These are phyloP conservation scores for Scatophagus argus DNA, from an alignment of 2,113 vertebrate genomes.

Conservation along the genomic window DNA sequence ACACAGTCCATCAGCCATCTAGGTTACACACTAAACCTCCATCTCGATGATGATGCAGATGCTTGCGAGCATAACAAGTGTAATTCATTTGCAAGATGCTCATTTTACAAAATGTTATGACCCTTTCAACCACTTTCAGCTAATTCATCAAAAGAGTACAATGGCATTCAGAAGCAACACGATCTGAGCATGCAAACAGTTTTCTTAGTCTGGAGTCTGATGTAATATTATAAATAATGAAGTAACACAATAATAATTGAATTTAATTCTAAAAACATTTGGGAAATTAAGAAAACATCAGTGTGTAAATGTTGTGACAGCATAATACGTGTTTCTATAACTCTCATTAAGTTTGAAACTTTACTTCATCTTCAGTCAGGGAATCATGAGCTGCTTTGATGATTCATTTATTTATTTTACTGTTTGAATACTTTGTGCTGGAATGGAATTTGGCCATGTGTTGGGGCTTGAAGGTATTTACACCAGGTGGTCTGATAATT, in stretches of 20 bases:
- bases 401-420: background rate
- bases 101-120: constrained; percentile 43
- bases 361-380: background rate
- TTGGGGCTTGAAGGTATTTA: background rate
- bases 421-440: background rate
- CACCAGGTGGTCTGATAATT: background rate
- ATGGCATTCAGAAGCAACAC: background rate
- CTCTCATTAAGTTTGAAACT: background rate
- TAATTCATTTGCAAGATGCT: constrained; percentile 52
- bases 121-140: background rate
- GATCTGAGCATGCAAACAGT: background rate
- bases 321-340: background rate
- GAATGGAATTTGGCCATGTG: background rate
- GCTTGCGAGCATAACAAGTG: constrained; percentile 39
- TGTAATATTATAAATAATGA: no score
- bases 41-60: constrained; percentile 53
- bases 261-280: background rate
- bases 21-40: constrained; percentile 40
- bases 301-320: background rate
- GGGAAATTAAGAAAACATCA: background rate
- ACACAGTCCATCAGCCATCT: constrained; percentile 58
- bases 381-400: background rate
- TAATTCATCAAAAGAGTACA: background rate
- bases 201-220: no score
- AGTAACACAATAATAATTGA: no score